Base-by-base conservation (phyloP, 1,140 invertebrate species). In the Physella acuta region DNA sequence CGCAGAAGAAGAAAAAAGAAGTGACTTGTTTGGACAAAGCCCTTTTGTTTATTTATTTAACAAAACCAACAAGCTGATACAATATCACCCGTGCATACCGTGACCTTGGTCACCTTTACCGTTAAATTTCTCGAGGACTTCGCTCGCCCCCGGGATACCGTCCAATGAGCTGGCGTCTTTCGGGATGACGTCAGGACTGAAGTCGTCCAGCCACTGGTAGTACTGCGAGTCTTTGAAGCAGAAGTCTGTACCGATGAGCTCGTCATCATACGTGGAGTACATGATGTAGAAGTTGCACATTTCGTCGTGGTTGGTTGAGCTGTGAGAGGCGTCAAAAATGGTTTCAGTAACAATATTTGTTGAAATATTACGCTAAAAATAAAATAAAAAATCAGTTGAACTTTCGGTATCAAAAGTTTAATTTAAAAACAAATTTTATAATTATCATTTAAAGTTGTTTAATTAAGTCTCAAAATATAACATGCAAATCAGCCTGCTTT, bases 201-300 rank as follows among this genome's bases (percentile, higher is more conserved):
- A 58, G 16, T 34, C 17, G 17, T 73, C 65, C 0, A 52, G 44
- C 71, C 75, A 76, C 34, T 53, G 34, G 65, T 78, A 79, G 17
- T 44, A 37, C 17, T 72, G 59, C 0, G 72, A 59, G 26, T 77
- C 39, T n/a, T 63, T 66, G 59, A 77, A 78, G 61, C 78, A 79
- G 39, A 70, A 72, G 2, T 60, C 26, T 2, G 67, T 70, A 8
- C 56, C 30, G 5, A 73, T 64, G 30, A 74, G 73, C 14, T 70
- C 60, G 28, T 71, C 37, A 34, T 72, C 34, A 34, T 70, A 72
- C 2, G 78, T 78, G 39, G 75, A 77, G 59, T 80, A 80, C 63
- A 80, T 72, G 28, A 80, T 74, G 65, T 79, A 80, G 55, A 80
- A 80, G 59, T 80, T 80, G 63, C 79, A 80, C 79, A 80, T 80